phyloP scores from a whole-genome alignment of 2,113 vertebrate species.

The Cynopterus brachyotis region DNA sequence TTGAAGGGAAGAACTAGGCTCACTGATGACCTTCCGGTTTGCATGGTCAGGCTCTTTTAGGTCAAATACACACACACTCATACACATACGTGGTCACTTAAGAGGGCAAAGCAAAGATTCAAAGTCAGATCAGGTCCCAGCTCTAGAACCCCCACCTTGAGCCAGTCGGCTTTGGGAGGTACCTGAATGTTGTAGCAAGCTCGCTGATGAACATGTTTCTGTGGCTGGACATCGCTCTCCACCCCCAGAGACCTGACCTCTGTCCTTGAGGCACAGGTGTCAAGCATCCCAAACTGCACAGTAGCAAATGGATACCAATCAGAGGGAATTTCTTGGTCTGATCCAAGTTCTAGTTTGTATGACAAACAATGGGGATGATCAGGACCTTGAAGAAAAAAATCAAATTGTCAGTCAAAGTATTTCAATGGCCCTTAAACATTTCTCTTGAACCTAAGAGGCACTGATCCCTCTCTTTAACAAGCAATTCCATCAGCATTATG shows the following conservation, averaged over 20 bases:
- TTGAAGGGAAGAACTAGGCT: neutral
- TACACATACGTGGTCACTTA: neutral
- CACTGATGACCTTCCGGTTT: neutral
- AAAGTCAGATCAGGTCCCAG: neutral
- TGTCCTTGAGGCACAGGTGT: conserved; percentile 89
- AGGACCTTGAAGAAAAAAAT: conserved; percentile 83
- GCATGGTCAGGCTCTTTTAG: neutral
- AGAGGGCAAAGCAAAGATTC: neutral
- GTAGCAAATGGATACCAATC: conserved; percentile 95
- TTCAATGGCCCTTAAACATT: neutral
- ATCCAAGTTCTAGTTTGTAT: conserved; percentile 96
- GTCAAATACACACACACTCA: neutral
- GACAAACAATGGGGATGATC: conserved; percentile 95
- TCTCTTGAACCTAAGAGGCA: neutral
- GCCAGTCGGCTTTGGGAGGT: neutral
- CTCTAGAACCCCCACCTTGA: neutral
- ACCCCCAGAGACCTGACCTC: conserved; percentile 92
- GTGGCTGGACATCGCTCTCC: conserved; percentile 93
- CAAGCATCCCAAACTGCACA: conserved; percentile 90
- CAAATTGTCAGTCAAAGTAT: neutral
- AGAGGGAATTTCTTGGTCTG: conserved; percentile 95
- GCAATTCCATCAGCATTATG: neutral
- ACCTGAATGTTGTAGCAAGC: conserved; percentile 95
- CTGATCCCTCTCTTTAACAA: neutral
- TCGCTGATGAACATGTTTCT: conserved; percentile 91